A percentile compares a stretch with the other conserved stretches of the same genome.
Evolutionary conservation across 2,113 vertebrate species (phyloP).

Genomic region (Pachypanchax playfairii): DNA sequence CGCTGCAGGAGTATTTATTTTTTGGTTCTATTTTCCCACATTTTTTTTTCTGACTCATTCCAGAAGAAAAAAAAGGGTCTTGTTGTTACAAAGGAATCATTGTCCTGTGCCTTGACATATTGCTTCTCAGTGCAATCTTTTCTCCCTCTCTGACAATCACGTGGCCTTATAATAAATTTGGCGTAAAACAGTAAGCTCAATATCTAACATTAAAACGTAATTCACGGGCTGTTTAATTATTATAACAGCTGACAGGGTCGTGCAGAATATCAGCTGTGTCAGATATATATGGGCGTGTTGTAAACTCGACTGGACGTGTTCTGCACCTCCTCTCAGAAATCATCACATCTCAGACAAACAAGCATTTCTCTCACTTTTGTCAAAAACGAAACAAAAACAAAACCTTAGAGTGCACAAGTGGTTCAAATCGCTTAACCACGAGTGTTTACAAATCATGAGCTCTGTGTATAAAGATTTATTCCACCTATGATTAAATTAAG

Average conservation of each 20-base stretch:
- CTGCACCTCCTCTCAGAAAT: background rate
- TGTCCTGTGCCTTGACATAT: background rate
- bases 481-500: constrained; percentile 10
- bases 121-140: background rate
- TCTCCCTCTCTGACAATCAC: constrained; percentile 7
- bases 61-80: background rate
- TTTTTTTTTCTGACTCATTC: background rate
- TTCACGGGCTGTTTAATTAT: constrained; percentile 19
- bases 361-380: too few species aligned
- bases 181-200: background rate
- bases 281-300: constrained; percentile 7
- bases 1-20: background rate
- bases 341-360: constrained; percentile 2
- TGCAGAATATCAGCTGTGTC: constrained; percentile 17
- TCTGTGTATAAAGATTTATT: background rate
- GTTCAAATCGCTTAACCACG: background rate
- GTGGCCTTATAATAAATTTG: constrained; percentile 27
- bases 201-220: constrained; percentile 19
- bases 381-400: too few species aligned
- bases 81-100: background rate
- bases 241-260: constrained; percentile 8
- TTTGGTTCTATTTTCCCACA: background rate
- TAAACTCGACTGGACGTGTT: background rate
- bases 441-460: background rate
- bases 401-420: too few species aligned